Evolutionary conservation across 1,140 invertebrate genomes (phyloP).

Genomic region (Dolichoris vasculosae): DNA sequence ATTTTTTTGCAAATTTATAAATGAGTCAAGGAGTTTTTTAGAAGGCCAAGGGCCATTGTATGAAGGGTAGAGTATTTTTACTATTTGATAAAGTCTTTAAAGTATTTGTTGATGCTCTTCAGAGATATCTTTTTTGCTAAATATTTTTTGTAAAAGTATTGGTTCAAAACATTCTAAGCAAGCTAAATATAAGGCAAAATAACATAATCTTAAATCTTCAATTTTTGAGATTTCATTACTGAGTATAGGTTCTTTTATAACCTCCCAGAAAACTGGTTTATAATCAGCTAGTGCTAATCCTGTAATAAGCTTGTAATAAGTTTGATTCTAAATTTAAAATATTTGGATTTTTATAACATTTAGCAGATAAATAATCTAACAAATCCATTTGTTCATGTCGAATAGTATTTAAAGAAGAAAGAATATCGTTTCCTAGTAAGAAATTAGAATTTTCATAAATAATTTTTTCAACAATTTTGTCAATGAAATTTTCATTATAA

Average conservation of each 20-base stretch:
- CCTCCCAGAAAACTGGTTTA: conserved; percentile 76
- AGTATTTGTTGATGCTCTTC: conserved; percentile 41
- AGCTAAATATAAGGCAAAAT: conserved; percentile 74
- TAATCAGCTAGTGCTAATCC: conserved; percentile 77
- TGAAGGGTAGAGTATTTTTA: conserved; percentile 74
- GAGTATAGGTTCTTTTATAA: conserved; percentile 69
- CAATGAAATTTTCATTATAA: conserved; percentile 77
- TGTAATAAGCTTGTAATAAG: conserved; percentile 71
- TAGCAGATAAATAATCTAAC: conserved; percentile 75
- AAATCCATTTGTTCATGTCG: conserved; percentile 75
- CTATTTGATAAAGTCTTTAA: conserved; percentile 77
- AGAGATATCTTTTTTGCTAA: conserved; percentile 61
- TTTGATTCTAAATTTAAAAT: conserved; percentile 63
- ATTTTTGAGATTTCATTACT: conserved; percentile 64
- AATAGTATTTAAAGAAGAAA: conserved; percentile 74
- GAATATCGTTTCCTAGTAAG: conserved; percentile 71
- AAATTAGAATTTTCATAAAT: conserved; percentile 71
- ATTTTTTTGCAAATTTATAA: conserved; percentile 28
- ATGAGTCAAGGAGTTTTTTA: conserved; percentile 56
- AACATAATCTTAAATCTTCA: conserved; percentile 65
- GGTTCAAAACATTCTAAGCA: conserved; percentile 76
- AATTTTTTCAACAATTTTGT: conserved; percentile 69
- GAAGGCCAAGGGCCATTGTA: conserved; percentile 69
- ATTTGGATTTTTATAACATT: conserved; percentile 67
- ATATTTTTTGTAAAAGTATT: conserved; percentile 73